These are phyloP conservation scores for Dolomedes plantarius DNA, from an alignment of 2,888 invertebrate genomes.

Conservation along the genomic window DNA sequence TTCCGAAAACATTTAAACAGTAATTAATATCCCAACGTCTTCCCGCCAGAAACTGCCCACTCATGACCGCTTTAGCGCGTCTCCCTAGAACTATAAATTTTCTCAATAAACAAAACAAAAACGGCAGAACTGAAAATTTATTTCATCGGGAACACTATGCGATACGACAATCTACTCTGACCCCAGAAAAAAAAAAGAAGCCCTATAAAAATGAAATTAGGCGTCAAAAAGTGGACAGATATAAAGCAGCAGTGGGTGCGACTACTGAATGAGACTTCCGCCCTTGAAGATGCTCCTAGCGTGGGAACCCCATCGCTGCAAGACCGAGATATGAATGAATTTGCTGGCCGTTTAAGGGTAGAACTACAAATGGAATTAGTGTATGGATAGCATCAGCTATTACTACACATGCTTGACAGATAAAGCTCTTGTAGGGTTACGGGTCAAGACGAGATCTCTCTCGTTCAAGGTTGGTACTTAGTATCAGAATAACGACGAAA, in stretches of 20 bases:
- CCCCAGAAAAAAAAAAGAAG: slow-evolving; percentile 21
- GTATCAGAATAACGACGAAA: not conserved
- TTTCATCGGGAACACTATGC: not conserved
- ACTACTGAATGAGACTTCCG: slow-evolving; percentile 50
- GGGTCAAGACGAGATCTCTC: not conserved
- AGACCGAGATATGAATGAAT: slow-evolving; percentile 34
- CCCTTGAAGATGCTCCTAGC: slow-evolving; percentile 32
- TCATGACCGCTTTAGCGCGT: too few relatives aligned
- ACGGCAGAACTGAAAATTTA: not conserved
- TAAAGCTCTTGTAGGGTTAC: not conserved
- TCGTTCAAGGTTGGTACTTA: not conserved
- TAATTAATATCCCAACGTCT: too few relatives aligned
- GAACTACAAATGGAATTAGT: slow-evolving; percentile 31
- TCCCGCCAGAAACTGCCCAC: too few relatives aligned
- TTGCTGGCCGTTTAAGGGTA: slow-evolving; percentile 9
- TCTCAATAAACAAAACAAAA: too few relatives aligned
- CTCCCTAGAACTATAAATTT: too few relatives aligned
- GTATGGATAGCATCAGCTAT: not conserved
- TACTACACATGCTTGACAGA: not conserved
- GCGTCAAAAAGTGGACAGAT: slow-evolving; percentile 21
- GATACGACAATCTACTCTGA: not conserved
- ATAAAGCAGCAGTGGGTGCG: slow-evolving; percentile 61
- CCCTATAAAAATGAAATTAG: slow-evolving; percentile 14
- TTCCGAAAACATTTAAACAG: too few relatives aligned
- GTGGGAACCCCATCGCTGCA: slow-evolving; percentile 46